Base-by-base conservation (phyloP, 2,113 vertebrate species). In the Macaca nemestrina region DNA sequence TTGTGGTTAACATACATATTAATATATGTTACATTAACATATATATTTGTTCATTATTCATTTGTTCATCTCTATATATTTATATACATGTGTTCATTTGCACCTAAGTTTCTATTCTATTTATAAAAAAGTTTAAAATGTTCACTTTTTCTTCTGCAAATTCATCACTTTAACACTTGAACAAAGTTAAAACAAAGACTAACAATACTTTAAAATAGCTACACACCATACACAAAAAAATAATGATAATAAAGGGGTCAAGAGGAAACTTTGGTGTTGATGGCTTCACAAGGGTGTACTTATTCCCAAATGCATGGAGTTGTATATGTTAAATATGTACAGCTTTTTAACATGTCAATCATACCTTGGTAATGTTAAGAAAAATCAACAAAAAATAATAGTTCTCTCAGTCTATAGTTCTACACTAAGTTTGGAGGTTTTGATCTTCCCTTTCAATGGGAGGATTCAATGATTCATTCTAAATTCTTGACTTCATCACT, bases 171-270 rank as follows among this genome's bases (percentile, higher is more conserved):
- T 90, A 96, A 98, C 92, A 96, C 43, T 95, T 96, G 84, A 95
- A 84, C 87, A 93, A 94, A 64, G 86, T 18, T 75, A 81, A 93
- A 96, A 85, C 55, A 89, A 32, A 92, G 16, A 93, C 13, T 55
- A 81, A 70, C 48, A 89, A 92, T 96, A 97, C 95, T 95, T 87
- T 90, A 98, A 68, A 97, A 97, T 97, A 97, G 64, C 94, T 97
- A 94, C 67, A 94, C 68, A 84, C 87, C 93, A 0, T 59, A 90
- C 22, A 78, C 32, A 67, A 1, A 67, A 79, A 90, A 90, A 75
- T 25, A 27, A 76, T 30, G 48, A 48, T 59, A 89, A 25, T 50
- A 30, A 64, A 90, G 2, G 20, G 27, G 38, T 13, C 22, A 90
- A 88, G 52, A 72, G 40, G 25, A 50, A 50, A 50, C 23, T 78